Base-by-base conservation (phyloP, 2,797 vertebrate genomes). In the Salarias fasciatus region DNA sequence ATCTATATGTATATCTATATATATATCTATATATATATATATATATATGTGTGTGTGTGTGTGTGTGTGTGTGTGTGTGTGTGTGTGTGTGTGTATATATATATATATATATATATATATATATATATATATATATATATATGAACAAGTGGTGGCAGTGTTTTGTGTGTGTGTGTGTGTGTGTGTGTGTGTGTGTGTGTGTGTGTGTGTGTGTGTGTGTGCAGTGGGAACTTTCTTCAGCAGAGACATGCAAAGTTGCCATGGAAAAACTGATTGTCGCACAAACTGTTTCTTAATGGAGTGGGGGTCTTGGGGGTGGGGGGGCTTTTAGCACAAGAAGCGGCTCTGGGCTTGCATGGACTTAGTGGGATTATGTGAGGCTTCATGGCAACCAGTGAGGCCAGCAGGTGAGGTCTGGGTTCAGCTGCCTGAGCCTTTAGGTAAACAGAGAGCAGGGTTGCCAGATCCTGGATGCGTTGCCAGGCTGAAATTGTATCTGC, bases 391-490 rank as follows among this genome's bases (percentile, higher is more conserved):
- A 80, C 91, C 91, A 81, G 78, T 61, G 92, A 82, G 94, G 94
- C 90, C 94, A 95, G 95, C 95, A 96, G 96, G 95, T 97, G 95
- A 98, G 94, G 91, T 79, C 87, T 80, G 88, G 57, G 85, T 89
- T 91, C 86, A 83, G 87, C 84, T 85, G 76, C 86, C 92, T 98
- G 89, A 99, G 97, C 96, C 94, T 92, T 96, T 97, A 88, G 92
- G 94, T 93, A 98, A 98, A 99, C 94, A 97, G 86, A 60, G 66
- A 67, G 77, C 15, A 56, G 75, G 76, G 79, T 75, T 83, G 77
- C 80, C 89, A 90, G 88, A 93, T 90, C 94, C 86, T 68, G 50
- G 71, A 71, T 86, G 83, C 41, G 93, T 95, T 95, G 93, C 94
- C 93, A 89, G 93, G 94, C 93, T 92, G 93, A 93, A 94, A 92